These are phyloP conservation scores for Cosmopolites sordidus DNA, from an alignment of 2,888 invertebrate species.

Conservation along the genomic window DNA sequence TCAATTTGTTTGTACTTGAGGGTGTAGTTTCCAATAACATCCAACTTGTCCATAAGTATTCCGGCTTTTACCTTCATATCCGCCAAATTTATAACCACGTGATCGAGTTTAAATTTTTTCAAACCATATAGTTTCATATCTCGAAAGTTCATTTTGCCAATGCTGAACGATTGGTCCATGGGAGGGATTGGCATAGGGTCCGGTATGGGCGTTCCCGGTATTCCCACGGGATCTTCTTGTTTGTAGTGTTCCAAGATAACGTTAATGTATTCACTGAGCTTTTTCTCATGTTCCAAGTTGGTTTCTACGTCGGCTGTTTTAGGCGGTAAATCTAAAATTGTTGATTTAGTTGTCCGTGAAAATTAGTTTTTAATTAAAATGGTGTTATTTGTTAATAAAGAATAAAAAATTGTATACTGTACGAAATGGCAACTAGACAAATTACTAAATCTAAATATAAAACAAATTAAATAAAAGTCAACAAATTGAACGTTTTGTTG, in stretches of 20 bases:
- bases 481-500: no score
- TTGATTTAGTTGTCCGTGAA: no score
- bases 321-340: constrained; percentile 4
- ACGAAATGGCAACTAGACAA: no score
- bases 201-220: constrained; percentile 75
- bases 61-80: constrained; percentile 72
- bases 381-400: no score
- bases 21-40: constrained; percentile 47
- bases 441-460: no score
- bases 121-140: constrained; percentile 70
- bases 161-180: constrained; percentile 66
- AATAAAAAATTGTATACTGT: no score
- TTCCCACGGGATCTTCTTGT: constrained; percentile 71
- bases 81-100: constrained; percentile 67
- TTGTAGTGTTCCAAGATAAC: constrained; percentile 74
- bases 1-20: constrained; percentile 13
- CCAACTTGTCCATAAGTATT: constrained; percentile 65
- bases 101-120: constrained; percentile 71
- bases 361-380: no score
- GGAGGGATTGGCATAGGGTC: constrained; percentile 79
- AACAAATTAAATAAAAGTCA: no score
- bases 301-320: background rate
- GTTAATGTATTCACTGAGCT: constrained; percentile 67
- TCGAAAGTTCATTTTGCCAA: constrained; percentile 66
- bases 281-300: constrained; percentile 52